phyloP scores from a whole-genome alignment of 2,888 invertebrate genomes.

The Trichopoda pennipes region DNA sequence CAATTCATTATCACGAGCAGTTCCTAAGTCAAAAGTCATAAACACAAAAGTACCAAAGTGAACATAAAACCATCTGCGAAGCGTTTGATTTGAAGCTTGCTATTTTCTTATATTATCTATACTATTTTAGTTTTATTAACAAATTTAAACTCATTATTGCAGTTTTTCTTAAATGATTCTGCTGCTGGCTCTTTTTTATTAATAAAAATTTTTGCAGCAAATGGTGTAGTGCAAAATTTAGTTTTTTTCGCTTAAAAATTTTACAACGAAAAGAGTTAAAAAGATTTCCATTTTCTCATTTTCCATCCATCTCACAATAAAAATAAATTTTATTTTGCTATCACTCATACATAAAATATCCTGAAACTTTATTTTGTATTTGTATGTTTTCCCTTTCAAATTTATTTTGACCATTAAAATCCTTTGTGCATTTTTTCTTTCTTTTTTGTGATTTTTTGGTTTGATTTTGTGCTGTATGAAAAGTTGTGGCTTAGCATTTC shows the following conservation, averaged over 20 bases:
- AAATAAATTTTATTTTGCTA: constrained; percentile 16
- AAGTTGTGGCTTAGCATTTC: constrained; percentile 43
- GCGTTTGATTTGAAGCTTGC: no score
- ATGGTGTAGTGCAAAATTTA: background rate
- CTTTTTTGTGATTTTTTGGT: background rate
- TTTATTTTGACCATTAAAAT: constrained; percentile 26
- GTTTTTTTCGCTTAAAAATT: background rate
- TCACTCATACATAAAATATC: constrained; percentile 10
- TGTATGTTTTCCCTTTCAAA: background rate
- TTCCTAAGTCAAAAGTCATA: no score
- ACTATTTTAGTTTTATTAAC: no score
- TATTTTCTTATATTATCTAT: no score
- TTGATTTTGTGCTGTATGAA: constrained; percentile 1
- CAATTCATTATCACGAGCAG: no score
- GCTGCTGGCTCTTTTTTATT: no score
- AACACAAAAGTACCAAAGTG: no score
- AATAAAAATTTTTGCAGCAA: no score
- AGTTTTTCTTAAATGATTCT: no score
- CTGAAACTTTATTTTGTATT: constrained; percentile 1
- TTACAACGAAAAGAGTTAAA: constrained; percentile 9
- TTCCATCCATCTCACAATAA: constrained; percentile 8
- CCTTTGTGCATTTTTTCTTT: constrained; percentile 9
- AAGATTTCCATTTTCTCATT: background rate
- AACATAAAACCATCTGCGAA: no score
- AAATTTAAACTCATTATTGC: no score